Conservation (phyloP, 2,888 invertebrate species). For the Phaedon cochleariae region DNA sequence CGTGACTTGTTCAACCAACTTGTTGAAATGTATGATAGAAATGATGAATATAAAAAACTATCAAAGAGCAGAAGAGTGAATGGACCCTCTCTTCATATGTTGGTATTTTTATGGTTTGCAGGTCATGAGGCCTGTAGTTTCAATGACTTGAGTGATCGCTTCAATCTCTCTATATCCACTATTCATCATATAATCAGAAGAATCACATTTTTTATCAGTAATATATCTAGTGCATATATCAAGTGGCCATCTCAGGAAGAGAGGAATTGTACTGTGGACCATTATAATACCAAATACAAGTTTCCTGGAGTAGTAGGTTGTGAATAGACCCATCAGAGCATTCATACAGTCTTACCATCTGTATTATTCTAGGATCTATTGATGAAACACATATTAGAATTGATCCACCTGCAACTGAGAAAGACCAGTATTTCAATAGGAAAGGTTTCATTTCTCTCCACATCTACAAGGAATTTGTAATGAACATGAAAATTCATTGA, state of each 20-base stretch:
- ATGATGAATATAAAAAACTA: too few species aligned
- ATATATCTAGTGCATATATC: not conserved
- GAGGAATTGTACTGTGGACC: not conserved
- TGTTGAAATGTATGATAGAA: too few species aligned
- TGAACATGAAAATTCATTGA: constrained; percentile 12
- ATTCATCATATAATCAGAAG: too few species aligned
- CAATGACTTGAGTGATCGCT: too few species aligned
- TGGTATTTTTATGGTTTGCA: too few species aligned
- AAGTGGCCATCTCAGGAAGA: constrained; percentile 6
- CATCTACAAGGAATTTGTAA: constrained; percentile 21
- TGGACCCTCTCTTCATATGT: too few species aligned
- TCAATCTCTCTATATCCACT: too few species aligned
- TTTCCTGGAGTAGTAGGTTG: constrained; percentile 11
- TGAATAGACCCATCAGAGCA: too few species aligned
- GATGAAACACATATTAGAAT: not conserved
- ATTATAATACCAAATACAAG: constrained; percentile 5
- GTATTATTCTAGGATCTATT: constrained; percentile 1
- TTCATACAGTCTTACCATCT: too few species aligned
- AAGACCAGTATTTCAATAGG: constrained; percentile 7
- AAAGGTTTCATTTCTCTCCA: constrained; percentile 12
- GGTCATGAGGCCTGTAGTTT: too few species aligned
- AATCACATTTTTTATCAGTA: not conserved
- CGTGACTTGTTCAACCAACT: too few species aligned
- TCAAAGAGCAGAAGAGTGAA: too few species aligned
- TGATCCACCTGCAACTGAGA: not conserved